Evolutionary conservation across 2,888 invertebrate species (phyloP).

Genomic region (Sthenelais limicola): DNA sequence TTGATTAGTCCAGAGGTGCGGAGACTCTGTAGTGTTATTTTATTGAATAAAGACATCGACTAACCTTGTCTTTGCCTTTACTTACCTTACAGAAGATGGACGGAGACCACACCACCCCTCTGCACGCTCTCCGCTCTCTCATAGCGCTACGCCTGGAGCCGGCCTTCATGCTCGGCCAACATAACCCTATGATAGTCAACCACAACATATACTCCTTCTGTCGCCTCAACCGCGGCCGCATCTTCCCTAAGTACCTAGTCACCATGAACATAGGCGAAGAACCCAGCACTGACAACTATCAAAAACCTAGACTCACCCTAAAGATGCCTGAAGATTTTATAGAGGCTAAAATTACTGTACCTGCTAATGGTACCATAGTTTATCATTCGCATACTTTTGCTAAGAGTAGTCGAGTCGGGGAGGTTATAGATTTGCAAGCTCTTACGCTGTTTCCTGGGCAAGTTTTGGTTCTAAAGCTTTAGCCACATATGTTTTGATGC

Average conservation of each 20-base stretch:
- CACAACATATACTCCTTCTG: conserved; percentile 60
- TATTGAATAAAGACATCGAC: too few relatives aligned
- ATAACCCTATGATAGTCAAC: conserved; percentile 49
- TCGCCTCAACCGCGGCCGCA: conserved; percentile 58
- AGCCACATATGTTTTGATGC: too few relatives aligned
- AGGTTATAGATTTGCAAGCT: too few relatives aligned
- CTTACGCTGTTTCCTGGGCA: too few relatives aligned
- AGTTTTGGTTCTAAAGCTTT: too few relatives aligned
- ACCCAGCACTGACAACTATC: conserved; percentile 48
- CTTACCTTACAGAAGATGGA: conserved; percentile 13
- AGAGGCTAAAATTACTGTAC: background rate
- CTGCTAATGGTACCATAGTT: background rate
- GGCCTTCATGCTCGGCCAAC: conserved; percentile 62
- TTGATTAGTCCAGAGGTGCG: too few relatives aligned
- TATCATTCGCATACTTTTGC: too few relatives aligned
- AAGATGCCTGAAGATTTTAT: conserved; percentile 19
- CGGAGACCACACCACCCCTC: conserved; percentile 18
- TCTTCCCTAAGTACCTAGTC: conserved; percentile 55
- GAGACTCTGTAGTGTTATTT: too few relatives aligned
- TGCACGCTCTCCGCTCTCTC: conserved; percentile 55
- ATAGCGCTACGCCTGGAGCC: conserved; percentile 55
- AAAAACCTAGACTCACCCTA: background rate
- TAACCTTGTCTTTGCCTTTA: background rate
- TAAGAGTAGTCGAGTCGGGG: too few relatives aligned
- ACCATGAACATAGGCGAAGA: conserved; percentile 58